Conservation (phyloP, 2,113 vertebrate genomes). For the Origma solitaria region DNA sequence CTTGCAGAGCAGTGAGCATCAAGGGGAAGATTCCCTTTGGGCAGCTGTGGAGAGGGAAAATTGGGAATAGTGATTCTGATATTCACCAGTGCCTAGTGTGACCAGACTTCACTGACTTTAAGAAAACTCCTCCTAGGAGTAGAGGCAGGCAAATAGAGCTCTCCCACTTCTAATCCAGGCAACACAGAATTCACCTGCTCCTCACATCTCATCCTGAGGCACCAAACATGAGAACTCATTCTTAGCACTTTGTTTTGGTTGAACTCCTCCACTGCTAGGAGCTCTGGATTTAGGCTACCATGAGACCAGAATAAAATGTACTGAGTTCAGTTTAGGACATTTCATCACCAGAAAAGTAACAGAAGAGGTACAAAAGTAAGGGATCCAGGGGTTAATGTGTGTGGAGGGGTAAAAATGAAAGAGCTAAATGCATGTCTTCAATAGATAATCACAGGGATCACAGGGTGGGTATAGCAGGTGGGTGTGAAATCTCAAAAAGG, state of each 20-base stretch:
- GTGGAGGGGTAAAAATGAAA: background rate
- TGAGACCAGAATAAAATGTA: background rate
- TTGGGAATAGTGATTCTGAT: background rate
- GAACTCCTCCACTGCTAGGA: background rate
- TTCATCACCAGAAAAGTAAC: background rate
- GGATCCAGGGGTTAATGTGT: background rate
- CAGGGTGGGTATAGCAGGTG: background rate
- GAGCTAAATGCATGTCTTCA: too few relatives aligned
- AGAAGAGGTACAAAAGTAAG: background rate
- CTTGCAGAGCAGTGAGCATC: accelerated
- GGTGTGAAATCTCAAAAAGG: background rate
- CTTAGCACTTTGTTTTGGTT: background rate
- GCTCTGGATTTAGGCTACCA: background rate
- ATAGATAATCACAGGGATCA: background rate
- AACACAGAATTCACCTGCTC: background rate
- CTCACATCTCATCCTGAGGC: background rate
- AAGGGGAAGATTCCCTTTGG: background rate
- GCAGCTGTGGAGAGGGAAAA: background rate
- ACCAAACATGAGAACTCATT: background rate
- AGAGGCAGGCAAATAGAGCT: background rate
- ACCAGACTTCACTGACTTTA: background rate
- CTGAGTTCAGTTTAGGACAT: background rate
- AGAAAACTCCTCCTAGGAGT: background rate
- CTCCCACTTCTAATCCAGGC: background rate
- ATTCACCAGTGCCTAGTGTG: background rate